Evolutionary conservation across 2,888 invertebrate genomes (phyloP).

Genomic region (Lydus trimaculatus): DNA sequence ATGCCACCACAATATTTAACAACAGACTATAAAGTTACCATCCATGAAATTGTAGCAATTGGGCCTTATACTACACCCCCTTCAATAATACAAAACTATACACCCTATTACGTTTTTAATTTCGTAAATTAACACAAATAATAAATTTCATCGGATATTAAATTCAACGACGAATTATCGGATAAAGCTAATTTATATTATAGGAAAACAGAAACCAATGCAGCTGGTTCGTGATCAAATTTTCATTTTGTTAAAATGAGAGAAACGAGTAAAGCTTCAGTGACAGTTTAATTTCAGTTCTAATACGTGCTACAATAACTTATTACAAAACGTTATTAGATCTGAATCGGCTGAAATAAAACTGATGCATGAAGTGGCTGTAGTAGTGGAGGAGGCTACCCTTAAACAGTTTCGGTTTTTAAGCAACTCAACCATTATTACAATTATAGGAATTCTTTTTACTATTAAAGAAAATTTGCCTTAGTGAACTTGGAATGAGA

Average conservation of each 20-base stretch:
- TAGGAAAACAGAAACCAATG: conserved; percentile 25
- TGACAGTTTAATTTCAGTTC: conserved; percentile 43
- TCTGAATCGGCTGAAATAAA: conserved; percentile 25
- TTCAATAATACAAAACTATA: not conserved
- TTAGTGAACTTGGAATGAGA: not conserved
- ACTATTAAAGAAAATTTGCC: not conserved
- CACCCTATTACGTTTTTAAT: conserved; percentile 20
- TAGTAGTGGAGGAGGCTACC: not conserved
- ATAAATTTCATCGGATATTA: conserved; percentile 24
- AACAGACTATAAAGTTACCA: conserved; percentile 37
- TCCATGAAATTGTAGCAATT: conserved; percentile 39
- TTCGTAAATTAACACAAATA: conserved; percentile 20
- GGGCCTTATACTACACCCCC: conserved; percentile 14
- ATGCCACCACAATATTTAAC: conserved; percentile 39
- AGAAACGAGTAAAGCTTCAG: conserved; percentile 30
- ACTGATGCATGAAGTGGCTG: not conserved
- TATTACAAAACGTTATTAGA: conserved; percentile 30
- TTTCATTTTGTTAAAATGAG: conserved; percentile 38
- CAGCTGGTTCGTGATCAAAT: conserved; percentile 43
- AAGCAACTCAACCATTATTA: not conserved
- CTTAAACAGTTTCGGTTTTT: not conserved
- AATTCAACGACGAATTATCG: conserved; percentile 24
- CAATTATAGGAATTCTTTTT: not conserved
- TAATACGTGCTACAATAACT: conserved; percentile 41
- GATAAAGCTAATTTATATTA: conserved; percentile 20